Evolutionary conservation across 1,140 invertebrate species (phyloP), one percentile per base, ranked within the genome.

Genomic region (Drosophila kurseongensis): DNA sequence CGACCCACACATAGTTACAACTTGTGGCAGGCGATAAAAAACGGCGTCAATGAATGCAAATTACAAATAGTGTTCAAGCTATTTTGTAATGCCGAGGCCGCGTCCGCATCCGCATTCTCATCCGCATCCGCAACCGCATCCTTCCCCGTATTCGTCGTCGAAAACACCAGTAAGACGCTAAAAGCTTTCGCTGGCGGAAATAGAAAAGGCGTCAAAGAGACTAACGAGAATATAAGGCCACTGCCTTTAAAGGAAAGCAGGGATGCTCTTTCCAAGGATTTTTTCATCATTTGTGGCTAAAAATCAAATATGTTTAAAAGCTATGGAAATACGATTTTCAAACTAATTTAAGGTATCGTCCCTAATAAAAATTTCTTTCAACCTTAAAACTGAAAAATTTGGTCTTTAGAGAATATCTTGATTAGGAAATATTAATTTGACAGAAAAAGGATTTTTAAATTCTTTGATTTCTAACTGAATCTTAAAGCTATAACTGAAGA

Each of bases 11-110:
- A 63, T 27, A 66, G 50, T 71, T 71, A 36, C 67, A 71, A 71
- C 67, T 71, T 71, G 67, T 71, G 67, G 67, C 51, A 71, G 66
- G 68, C 84, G 60, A 83, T 82, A 83, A 79, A 83, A 56, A 67
- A 36, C 79, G 79, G 75, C 84, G 75, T 86, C 83, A 80, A 86
- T 88, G 83, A 83, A 86, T 86, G 84, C 83, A 86, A 86, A 86
- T 86, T 86, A 83, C 79, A 79, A 78, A 86, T 78, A 82, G 83
- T 76, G 67, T 72, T 83, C 51, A 52, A 88, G 62, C 52, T 77
- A 80, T 85, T 77, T 76, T 78, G 59, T 77, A 85, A 85, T 80
- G 68, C 63, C 63, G 81, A 84, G 77, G 81, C 77, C 81, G 76
- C 62, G 62, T 82, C 69, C 75, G 42, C 44, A 18, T 58, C 38